Base-by-base conservation (phyloP, 2,797 vertebrate species). In the Pantherophis alleghaniensis region DNA sequence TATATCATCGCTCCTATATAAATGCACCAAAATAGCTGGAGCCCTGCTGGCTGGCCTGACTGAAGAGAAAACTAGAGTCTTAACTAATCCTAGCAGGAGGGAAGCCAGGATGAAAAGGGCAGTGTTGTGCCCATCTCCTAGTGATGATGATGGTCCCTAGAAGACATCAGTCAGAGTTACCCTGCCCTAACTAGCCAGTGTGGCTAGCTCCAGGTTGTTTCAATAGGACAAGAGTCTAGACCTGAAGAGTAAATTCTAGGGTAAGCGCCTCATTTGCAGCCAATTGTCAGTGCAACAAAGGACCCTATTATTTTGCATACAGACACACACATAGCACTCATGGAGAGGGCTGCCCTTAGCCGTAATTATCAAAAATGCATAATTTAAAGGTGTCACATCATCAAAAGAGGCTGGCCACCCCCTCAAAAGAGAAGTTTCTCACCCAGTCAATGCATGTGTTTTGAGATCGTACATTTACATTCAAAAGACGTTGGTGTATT, bases 381-480 rank as follows among this genome's bases (percentile, higher is more conserved):
- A 92, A 95, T 94, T 93, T 86, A 89, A 91, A 96, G 94, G 94
- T 94, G 96, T 95, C 94, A 91, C 90, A 92, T 96, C 94, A 95
- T 96, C 95, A 95, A 95, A 94, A 95, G 96, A 95, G 90, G 55
- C 91, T 92, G 24, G 89, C 95, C 91, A 93, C 93, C 88, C 88
- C 94, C 92, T 94, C 93, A 90, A 88, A 89, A 3, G n/a, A 13
- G 5, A 4, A 28, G 53, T 91, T 88, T 95, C 88, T 95, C 92
- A 74, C 63, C 95, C 94, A 96, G 96, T 96, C 95, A 56, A 74
- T 96, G 95, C 42, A 47, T 96, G 96, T 96, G 95, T 96, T 97
- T 96, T 94, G 94, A 95, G 94, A 93, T 90, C 42, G 86, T 94
- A 94, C 92, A 92, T 96, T 95, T 95, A 88, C 95, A 96, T 95